These are phyloP conservation scores for Ptychochromis oligacanthus DNA, from an alignment of 2,113 vertebrate genomes.

Conservation along the genomic window DNA sequence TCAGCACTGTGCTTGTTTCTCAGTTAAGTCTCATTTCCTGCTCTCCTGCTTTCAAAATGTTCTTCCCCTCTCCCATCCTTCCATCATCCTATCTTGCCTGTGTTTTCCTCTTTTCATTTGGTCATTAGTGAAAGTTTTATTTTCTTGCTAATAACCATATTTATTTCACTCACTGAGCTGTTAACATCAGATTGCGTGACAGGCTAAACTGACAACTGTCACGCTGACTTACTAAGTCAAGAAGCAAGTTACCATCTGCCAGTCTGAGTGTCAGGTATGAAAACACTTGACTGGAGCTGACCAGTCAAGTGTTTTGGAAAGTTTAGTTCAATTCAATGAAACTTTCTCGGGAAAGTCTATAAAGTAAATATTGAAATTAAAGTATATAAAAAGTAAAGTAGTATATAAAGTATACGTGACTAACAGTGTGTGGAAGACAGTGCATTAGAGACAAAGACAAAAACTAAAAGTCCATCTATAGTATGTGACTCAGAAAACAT, in stretches of 20 bases:
- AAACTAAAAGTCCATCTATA: neutral
- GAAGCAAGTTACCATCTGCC: neutral
- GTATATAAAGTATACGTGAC: neutral
- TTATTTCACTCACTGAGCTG: neutral
- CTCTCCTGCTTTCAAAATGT: slow-evolving; percentile 7
- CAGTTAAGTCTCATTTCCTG: slow-evolving; percentile 39
- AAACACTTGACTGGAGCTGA: neutral
- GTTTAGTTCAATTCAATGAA: neutral
- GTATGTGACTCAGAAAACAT: no score
- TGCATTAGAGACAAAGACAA: neutral
- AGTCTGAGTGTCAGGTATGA: neutral
- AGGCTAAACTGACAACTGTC: neutral
- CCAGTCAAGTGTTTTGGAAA: neutral
- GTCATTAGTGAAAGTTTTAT: neutral
- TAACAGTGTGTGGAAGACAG: neutral
- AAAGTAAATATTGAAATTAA: neutral
- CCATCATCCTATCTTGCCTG: neutral
- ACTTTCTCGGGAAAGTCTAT: neutral
- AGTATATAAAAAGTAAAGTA: neutral
- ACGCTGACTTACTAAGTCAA: neutral
- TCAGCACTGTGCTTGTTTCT: neutral
- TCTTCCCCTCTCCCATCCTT: neutral
- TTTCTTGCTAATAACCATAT: neutral
- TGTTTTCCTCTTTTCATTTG: neutral
- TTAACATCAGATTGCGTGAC: neutral